Base-by-base conservation (phyloP, 1,140 invertebrate species). In the Brachionus sp. region DNA sequence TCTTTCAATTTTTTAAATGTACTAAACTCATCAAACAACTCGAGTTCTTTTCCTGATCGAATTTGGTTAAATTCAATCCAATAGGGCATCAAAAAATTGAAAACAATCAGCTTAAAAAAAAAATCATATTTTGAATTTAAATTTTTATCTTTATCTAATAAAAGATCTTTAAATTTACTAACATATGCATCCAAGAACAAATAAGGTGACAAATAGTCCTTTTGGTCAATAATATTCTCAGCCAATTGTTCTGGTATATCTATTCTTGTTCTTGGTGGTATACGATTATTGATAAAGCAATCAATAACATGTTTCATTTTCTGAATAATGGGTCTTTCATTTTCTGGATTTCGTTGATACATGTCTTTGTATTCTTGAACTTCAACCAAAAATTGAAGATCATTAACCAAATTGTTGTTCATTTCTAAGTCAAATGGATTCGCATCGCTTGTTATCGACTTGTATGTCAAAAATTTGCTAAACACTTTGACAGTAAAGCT, bases 221-320 rank as follows among this genome's bases (percentile, higher is more conserved):
- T 80, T 80, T 80, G 77, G 7, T 80, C 77, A 9, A 80, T 29
- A 10, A 80, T 66, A 39, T 19, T 66, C 12, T 80, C 77, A 6
- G 23, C 62, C 6, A 80, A 5, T 10, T 80, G 50, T 19, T 80
- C 77, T 3, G 50, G 50, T 25, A 80, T 66, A 12, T 57, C 62
- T 25, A 80, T 66, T 62, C 77, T 57, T 5, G 37, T 80, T 62
- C 37, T 39, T 23, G 77, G 77, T 29, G 77, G 77, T 19, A 80
- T 80, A 23, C 77, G n/a, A 29, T 80, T 80, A 42, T 62, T 80
- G 7, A 80, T 80, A 80, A 80, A 80, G 62, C 50, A 62, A 16
- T 80, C 77, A 35, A 80, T 66, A 12, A 80, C 57, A 66, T 80
- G 77, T n/a, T 80, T 80, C 62, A 80, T 80, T 44, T 80, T 80